Evolutionary conservation across 2,113 vertebrate genomes (phyloP).

Genomic region (Actenoides lindsayi): DNA sequence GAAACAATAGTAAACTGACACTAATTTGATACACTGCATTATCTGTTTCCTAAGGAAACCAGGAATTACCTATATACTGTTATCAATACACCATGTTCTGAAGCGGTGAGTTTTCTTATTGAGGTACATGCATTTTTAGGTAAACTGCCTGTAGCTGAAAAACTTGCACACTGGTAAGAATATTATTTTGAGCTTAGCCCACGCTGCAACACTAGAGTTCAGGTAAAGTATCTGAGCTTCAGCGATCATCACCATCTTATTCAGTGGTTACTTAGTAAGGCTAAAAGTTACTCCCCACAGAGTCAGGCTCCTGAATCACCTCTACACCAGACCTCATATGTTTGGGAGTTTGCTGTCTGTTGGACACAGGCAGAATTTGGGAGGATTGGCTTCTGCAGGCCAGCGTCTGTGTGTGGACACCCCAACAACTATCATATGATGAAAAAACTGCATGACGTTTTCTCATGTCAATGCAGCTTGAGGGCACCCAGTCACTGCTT

Average conservation of each 20-base stretch:
- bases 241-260: not conserved
- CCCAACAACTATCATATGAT: not conserved
- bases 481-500: not conserved
- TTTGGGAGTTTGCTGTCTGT: no score
- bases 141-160: not conserved
- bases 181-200: not conserved
- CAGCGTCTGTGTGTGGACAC: not conserved
- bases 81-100: not conserved
- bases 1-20: not conserved
- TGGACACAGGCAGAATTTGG: not conserved
- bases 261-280: not conserved
- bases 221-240: not conserved
- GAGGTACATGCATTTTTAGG: not conserved
- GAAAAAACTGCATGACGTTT: not conserved
- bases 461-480: not conserved
- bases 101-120: not conserved
- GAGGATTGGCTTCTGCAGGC: not conserved
- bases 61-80: not conserved
- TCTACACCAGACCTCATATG: rapidly evolving
- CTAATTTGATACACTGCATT: not conserved
- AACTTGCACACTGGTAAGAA: not conserved
- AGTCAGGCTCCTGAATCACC: not conserved
- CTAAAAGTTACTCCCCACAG: not conserved
- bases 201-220: not conserved
- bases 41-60: not conserved